A percentile compares a stretch with the other conserved stretches of the same genome.
Conservation (phyloP, 2,797 vertebrate genomes). For the Galaxias olidus region DNA sequence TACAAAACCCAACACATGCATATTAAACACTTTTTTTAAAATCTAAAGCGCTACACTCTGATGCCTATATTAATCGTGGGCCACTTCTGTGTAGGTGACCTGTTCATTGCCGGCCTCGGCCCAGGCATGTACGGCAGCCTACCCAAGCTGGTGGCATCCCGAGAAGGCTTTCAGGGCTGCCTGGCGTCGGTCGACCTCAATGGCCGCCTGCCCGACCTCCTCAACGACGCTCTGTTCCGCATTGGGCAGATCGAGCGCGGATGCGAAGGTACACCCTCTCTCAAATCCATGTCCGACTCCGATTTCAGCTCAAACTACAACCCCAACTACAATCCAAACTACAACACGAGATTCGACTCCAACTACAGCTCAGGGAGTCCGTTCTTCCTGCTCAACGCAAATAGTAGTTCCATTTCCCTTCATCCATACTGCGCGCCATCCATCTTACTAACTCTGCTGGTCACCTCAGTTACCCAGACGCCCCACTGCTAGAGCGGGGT, state of each 20-base stretch:
- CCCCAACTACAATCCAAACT: conserved; percentile 60
- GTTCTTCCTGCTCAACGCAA: conserved; percentile 65
- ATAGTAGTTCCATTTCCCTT: conserved; percentile 68
- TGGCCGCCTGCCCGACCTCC: conserved; percentile 94
- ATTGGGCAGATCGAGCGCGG: conserved; percentile 98
- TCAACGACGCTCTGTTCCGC: conserved; percentile 91
- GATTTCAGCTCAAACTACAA: conserved; percentile 54
- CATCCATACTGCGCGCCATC: conserved; percentile 43
- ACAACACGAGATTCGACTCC: conserved; percentile 57
- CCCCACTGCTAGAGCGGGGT: conserved; percentile 55
- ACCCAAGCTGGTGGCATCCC: conserved; percentile 93
- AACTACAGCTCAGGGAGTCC: conserved; percentile 57
- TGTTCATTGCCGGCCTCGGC: conserved; percentile 93
- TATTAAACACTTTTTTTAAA: too few species aligned
- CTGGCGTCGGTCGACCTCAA: conserved; percentile 97
- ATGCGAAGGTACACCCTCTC: conserved; percentile 92
- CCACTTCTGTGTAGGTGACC: conserved; percentile 79
- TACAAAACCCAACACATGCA: too few species aligned
- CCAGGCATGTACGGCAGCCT: conserved; percentile 93
- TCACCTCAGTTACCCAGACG: conserved; percentile 53
- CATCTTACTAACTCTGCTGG: conserved; percentile 68
- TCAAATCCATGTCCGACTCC: conserved; percentile 57
- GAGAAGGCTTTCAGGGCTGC: conserved; percentile 97
- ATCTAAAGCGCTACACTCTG: background rate
- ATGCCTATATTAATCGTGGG: background rate